Base-by-base conservation (phyloP, 2,888 invertebrate species). In the Idaea biselata region DNA sequence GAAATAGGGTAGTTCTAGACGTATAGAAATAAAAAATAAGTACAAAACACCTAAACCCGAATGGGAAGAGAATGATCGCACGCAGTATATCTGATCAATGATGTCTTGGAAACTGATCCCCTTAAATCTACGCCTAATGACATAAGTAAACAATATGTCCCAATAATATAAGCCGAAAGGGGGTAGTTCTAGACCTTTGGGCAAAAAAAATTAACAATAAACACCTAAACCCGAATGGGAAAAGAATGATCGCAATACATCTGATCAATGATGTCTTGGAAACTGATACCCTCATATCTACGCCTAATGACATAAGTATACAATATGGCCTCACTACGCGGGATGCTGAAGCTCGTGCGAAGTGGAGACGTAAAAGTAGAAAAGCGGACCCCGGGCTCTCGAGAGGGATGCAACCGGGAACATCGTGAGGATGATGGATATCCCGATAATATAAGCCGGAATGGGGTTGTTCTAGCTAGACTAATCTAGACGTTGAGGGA, bases 241-340 rank as follows among this genome's bases (percentile, higher is more conserved):
- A 98, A 63, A 96, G 97, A 79, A 94, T 96, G 65, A 94, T 99
- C 71, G 97, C 98, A 11, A 95, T 97, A 16, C 98, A 98, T 83
- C 94, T 99, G 62, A 95, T 99, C 62, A 96, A 95, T 78, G 98
- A 98, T 87, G 96, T 97, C 4, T 87, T 99, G 63, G 99, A 99
- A 61, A 96, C 96, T 79, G 97, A 98, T 74, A 98, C 98, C 0
- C 81, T 94, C 32, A 95, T 99, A 72, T 95, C 97, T 1, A 96
- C 97, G 0, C 97, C 97, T 61, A 98, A 99, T 71, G 96, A 99
- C 93, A 97, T 96, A 32, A 93, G 93, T 87, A 33, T 33, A 33
- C 5, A 32, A 32, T 32, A 32, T 32, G 32, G 32, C 32, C n/a
- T n/a, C n/a, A n/a, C n/a, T n/a, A n/a, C n/a, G n/a, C n/a, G n/a